Base-by-base conservation (phyloP, 2,888 invertebrate species). In the Macrophya annulata region DNA sequence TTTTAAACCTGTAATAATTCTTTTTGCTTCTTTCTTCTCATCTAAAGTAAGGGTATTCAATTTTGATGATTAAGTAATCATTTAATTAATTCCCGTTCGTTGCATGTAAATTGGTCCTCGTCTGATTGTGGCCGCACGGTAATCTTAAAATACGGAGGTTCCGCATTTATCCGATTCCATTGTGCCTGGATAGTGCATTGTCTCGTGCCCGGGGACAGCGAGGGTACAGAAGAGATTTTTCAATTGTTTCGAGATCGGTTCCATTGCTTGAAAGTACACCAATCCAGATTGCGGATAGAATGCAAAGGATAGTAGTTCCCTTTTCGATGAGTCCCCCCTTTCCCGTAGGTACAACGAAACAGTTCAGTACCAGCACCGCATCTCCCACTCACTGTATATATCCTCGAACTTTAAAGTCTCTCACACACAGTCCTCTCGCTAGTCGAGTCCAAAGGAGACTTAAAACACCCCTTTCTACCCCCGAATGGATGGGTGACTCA, bases 381-480 rank as follows among this genome's bases (percentile, higher is more conserved):
- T 68, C 68, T 68, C 37, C 25, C 68, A 68, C 68, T 68, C 37
- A 25, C 25, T 21, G 62, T 21, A 62, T 62, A 31, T 68, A 68
- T 37, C 68, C 68, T 68, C 68, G 68, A 68, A 37, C 72, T 45
- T 12, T 9, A 45, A 45, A 74, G 45, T 74, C 25, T 25, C 72
- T 74, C n/a, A 21, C 21, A 21, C 21, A 4, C 72, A 74, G 17
- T 74, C 10, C 43, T n/a, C 40, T 43, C 21, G 43, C 45, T 21
- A 21, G 8, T n/a, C 43, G n/a, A 40, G 72, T 17, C n/a, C 72
- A 45, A 40, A 51, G 55, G 25, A 45, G 74, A 74, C 74, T 74
- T 45, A 45, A 74, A 74, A 68, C 68, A 74, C 74, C 74, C 74
- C 45, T 74, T 74, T 74, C 74, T n/a, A 45, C 74, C 43, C 77